Evolutionary conservation across 1,140 invertebrate genomes (phyloP).

Genomic region (Leptinotarsa texana): DNA sequence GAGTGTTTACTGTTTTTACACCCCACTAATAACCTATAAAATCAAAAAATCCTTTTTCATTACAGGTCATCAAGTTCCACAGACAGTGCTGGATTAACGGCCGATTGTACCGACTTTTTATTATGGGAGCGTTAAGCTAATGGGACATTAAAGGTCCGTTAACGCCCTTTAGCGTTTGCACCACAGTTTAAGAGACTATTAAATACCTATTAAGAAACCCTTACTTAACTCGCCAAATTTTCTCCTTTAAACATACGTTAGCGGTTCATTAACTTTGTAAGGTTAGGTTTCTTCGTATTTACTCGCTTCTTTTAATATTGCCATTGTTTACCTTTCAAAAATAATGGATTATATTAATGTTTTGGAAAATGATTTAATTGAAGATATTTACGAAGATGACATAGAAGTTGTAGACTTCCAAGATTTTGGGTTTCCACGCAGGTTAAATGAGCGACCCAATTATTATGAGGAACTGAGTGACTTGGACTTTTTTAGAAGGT

Average conservation of each 20-base stretch:
- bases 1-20: neutral
- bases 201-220: too few species aligned
- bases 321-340: too few species aligned
- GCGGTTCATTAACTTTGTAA: too few species aligned
- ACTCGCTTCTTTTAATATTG: too few species aligned
- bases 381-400: constrained; percentile 16
- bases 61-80: neutral
- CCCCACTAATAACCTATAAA: neutral
- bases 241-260: too few species aligned
- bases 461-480: constrained; percentile 25
- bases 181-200: too few species aligned
- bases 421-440: constrained; percentile 29
- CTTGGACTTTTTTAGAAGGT: constrained; percentile 27
- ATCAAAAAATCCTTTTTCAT: neutral
- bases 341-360: too few species aligned
- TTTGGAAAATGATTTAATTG: too few species aligned
- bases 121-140: neutral
- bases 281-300: too few species aligned
- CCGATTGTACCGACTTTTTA: neutral
- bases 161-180: too few species aligned
- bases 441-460: constrained; percentile 8
- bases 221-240: too few species aligned
- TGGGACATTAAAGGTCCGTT: too few species aligned
- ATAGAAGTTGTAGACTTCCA: constrained; percentile 22
- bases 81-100: neutral